Conservation (phyloP, 2,113 vertebrate genomes). For the Meles meles region DNA sequence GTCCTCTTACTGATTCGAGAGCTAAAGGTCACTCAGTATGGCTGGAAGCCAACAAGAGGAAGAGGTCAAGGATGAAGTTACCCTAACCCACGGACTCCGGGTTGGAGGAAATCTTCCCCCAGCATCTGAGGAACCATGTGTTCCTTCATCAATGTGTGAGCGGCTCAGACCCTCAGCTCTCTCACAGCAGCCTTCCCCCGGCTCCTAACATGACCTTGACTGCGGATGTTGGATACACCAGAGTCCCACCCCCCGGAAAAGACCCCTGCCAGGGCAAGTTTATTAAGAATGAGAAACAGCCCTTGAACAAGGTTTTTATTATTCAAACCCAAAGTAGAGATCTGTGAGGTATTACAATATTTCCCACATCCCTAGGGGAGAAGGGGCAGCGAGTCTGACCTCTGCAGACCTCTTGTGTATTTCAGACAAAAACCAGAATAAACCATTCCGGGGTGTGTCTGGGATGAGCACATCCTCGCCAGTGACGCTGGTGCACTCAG, state of each 20-base stretch:
- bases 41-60: neutral
- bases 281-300: neutral
- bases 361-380: neutral
- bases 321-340: neutral
- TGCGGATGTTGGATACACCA: neutral
- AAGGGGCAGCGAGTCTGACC: neutral
- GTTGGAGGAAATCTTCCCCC: neutral
- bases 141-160: neutral
- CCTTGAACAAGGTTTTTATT: neutral
- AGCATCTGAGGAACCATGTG: too few species aligned
- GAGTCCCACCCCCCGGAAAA: neutral
- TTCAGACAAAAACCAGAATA: neutral
- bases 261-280: neutral
- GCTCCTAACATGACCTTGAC: neutral
- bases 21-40: neutral
- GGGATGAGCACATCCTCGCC: neutral
- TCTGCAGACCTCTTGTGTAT: neutral
- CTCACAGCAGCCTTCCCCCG: too few species aligned
- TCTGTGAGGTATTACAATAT: neutral
- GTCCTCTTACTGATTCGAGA: neutral
- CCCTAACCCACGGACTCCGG: accelerated
- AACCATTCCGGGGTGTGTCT: neutral
- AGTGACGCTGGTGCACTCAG: neutral
- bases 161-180: too few species aligned
- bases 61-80: neutral